These are phyloP conservation scores for Rhodophaea formosa DNA, from an alignment of 2,888 invertebrate genomes.

Conservation along the genomic window DNA sequence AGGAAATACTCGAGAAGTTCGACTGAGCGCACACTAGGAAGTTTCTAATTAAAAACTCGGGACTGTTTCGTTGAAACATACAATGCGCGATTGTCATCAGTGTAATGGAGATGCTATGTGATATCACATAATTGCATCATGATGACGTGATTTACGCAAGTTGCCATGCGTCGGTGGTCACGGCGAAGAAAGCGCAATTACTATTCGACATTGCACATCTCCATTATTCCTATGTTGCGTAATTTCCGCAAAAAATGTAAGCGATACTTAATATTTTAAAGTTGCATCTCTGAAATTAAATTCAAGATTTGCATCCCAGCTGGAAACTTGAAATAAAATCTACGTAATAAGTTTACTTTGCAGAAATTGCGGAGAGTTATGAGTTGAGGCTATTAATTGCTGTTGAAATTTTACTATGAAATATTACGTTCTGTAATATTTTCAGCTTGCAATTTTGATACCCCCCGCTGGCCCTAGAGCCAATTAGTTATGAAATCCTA, in stretches of 20 bases:
- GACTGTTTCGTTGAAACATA: conserved; percentile 19
- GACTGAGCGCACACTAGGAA: background rate
- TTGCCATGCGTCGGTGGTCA: conserved; percentile 44
- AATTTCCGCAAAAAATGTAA: conserved; percentile 3
- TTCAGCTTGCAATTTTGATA: background rate
- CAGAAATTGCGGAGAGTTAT: background rate
- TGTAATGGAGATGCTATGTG: conserved; percentile 30
- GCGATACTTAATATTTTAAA: background rate
- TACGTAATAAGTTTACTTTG: background rate
- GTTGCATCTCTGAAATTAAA: conserved; percentile 14
- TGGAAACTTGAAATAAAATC: conserved; percentile 2
- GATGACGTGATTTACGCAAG: conserved; percentile 45
- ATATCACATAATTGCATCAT: conserved; percentile 29
- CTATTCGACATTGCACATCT: conserved; percentile 28
- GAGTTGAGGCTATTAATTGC: background rate
- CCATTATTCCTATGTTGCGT: background rate
- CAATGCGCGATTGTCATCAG: conserved; percentile 28
- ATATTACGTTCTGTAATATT: background rate
- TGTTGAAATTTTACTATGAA: background rate
- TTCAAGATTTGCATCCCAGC: background rate
- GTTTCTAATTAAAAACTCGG: conserved; percentile 4
- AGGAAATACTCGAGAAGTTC: background rate
- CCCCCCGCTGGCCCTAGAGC: too few relatives aligned
- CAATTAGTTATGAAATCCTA: too few relatives aligned
- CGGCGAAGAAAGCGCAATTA: conserved; percentile 48